These are phyloP conservation scores for Paratrypauchen microcephalus DNA, from an alignment of 2,797 vertebrate genomes.

Conservation along the genomic window DNA sequence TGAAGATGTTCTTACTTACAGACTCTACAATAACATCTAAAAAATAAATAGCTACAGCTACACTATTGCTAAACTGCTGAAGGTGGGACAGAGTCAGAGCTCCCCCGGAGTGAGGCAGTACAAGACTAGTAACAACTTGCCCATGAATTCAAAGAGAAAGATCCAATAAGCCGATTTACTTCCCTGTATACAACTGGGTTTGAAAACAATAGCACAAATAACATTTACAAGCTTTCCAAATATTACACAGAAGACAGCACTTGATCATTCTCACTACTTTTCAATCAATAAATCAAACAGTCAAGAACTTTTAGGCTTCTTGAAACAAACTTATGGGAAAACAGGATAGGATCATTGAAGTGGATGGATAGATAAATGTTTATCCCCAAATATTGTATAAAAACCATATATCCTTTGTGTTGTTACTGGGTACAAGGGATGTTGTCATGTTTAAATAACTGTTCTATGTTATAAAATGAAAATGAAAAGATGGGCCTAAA, in stretches of 20 bases:
- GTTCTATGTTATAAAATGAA: too few relatives aligned
- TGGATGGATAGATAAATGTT: too few relatives aligned
- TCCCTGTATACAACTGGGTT: neutral
- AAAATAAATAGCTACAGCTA: neutral
- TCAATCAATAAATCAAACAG: too few relatives aligned
- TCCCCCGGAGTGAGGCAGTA: constrained; percentile 41
- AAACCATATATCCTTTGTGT: too few relatives aligned
- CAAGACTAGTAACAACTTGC: constrained; percentile 56
- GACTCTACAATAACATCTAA: too few relatives aligned
- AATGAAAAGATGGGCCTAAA: too few relatives aligned
- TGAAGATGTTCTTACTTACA: too few relatives aligned
- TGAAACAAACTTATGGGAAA: neutral
- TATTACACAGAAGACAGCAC: neutral
- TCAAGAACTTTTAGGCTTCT: neutral
- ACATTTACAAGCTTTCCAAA: neutral
- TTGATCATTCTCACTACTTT: too few relatives aligned
- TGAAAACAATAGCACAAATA: neutral
- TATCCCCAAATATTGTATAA: too few relatives aligned
- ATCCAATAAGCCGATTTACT: constrained; percentile 16
- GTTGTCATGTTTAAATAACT: too few relatives aligned
- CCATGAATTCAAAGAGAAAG: constrained; percentile 37
- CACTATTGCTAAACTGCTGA: constrained; percentile 11
- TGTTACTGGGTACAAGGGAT: too few relatives aligned
- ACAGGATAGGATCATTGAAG: too few relatives aligned
- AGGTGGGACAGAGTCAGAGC: constrained; percentile 42